Conservation (phyloP, 92 coral and sea anemone genomes). For the Epizoanthus scotinus region DNA sequence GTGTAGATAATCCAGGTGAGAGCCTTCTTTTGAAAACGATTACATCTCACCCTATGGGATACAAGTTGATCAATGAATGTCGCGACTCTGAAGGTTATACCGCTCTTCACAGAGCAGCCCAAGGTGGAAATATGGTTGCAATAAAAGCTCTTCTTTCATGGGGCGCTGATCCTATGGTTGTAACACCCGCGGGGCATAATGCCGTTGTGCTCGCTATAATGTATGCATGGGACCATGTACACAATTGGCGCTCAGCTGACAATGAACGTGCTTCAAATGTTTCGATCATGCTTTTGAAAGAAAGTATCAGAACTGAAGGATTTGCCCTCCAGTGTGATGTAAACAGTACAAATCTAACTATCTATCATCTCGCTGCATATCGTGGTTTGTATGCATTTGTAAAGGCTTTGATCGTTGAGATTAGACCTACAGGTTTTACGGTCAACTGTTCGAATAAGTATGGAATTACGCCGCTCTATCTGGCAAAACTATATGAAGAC, state of each 20-base stretch:
- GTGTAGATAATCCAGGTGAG: neutral
- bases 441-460: slow-evolving; percentile 16
- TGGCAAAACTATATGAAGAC: slow-evolving; percentile 42
- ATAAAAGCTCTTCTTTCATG: slow-evolving; percentile 44
- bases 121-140: slow-evolving; percentile 66
- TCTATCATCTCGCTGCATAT: slow-evolving; percentile 36
- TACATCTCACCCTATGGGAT: slow-evolving; percentile 26
- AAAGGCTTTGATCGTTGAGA: neutral
- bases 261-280: neutral
- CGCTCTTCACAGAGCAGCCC: slow-evolving; percentile 74
- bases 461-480: slow-evolving; percentile 31
- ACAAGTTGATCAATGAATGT: slow-evolving; percentile 52
- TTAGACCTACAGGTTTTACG: slow-evolving; percentile 3
- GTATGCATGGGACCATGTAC: slow-evolving; percentile 32
- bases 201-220: slow-evolving; percentile 53
- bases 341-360: slow-evolving; percentile 8
- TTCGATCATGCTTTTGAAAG: neutral
- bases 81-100: slow-evolving; percentile 73
- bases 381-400: neutral
- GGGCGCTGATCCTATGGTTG: slow-evolving; percentile 48
- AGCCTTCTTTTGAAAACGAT: slow-evolving; percentile 32
- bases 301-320: neutral
- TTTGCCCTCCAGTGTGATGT: neutral
- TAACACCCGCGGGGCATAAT: slow-evolving; percentile 42
- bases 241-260: neutral